phyloP scores from a whole-genome alignment of 2,113 vertebrate species.

The Todiramphus saurophagus region DNA sequence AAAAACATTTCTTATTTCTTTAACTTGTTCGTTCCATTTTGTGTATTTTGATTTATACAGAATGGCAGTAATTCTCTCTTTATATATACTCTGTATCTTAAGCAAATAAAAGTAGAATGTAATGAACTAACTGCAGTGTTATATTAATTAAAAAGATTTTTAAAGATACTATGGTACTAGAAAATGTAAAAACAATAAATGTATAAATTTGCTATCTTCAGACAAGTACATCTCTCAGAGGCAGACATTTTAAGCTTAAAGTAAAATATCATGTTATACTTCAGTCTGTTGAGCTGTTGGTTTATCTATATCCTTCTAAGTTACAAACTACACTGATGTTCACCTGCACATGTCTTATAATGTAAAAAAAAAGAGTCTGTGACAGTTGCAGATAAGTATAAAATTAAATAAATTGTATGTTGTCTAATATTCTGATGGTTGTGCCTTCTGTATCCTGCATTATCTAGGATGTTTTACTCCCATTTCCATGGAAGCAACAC shows the following conservation, averaged over 20 bases:
- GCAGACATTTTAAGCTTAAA: neutral
- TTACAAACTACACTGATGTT: neutral
- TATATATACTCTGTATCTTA: neutral
- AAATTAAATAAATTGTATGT: neutral
- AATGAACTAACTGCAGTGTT: neutral
- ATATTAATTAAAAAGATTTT: neutral
- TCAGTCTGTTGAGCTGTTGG: neutral
- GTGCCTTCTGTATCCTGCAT: neutral
- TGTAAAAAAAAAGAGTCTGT: neutral
- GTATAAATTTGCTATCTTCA: rapidly evolving
- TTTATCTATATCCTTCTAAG: neutral
- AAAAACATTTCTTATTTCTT: neutral
- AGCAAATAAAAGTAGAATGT: neutral
- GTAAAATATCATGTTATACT: neutral
- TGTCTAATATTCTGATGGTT: neutral
- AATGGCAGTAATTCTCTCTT: neutral
- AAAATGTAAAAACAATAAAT: neutral
- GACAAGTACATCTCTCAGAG: neutral
- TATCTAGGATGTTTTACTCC: neutral
- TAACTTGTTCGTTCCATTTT: neutral
- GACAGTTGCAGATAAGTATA: neutral
- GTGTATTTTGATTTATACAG: neutral
- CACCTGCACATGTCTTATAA: neutral
- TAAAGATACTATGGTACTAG: neutral
- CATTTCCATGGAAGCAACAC: neutral